Base-by-base conservation (phyloP, 2,113 vertebrate species). In the Rana temporaria region DNA sequence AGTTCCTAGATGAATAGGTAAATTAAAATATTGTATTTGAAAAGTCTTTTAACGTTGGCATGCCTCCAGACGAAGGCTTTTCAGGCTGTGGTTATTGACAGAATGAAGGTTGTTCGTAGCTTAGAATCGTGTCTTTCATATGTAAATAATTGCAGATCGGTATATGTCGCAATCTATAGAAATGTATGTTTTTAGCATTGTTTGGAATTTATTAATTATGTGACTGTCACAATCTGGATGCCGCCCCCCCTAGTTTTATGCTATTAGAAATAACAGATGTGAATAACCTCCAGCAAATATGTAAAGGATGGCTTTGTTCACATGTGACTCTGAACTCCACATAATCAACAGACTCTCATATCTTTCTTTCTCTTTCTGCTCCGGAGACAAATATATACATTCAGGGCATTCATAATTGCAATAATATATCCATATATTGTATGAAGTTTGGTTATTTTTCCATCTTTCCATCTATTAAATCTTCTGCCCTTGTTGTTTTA, bases 61-160 rank as follows among this genome's bases (percentile, higher is more conserved):
- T 20, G 16, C 22, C 53, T 55, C 70, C 70, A 82, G 70, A 65
- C 69, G 74, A 74, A 65, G 34, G 18, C 7, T 42, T 65, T 57
- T 42, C 26, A 56, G 42, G 9, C 70, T 56, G 19, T 66, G 20
- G 60, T 55, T 72, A 73, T 82, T 74, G 60, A 74, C 79, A 71
- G 68, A 64, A 64, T 73, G 59, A 62, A 82, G 69, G 74, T 74
- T 38, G 69, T 22, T 66, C 52, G 17, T 62, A 74, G 70, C 62
- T 19, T 57, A 65, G 53, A 34, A 69, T 42, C 22, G n/a, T 60
- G 56, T 65, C 56, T 66, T 66, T 82, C 80, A 74, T 82, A 82
- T 82, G 80, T 82, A 82, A 66, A 82, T 82, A 53, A 66, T 81
- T 24, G 67, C 55, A 74, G 80, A 65, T 82, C 60, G 24, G 57